Evolutionary conservation across 2,113 vertebrate genomes (phyloP).

Genomic region (Gyps fulvus): DNA sequence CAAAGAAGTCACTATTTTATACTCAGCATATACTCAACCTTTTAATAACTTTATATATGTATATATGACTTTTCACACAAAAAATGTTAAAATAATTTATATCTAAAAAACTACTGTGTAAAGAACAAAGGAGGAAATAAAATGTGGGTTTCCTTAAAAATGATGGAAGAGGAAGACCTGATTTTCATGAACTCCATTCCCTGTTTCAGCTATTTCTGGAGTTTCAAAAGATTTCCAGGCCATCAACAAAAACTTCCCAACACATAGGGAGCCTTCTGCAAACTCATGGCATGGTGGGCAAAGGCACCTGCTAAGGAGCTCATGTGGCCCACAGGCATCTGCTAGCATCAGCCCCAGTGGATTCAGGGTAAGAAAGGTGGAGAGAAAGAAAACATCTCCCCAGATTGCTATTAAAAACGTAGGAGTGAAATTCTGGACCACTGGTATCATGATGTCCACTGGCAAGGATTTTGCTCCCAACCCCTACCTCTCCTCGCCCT

Average conservation of each 20-base stretch:
- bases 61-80: slow-evolving; percentile 57
- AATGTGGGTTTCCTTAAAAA: slow-evolving; percentile 18
- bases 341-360: not conserved
- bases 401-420: not conserved
- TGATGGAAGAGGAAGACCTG: slow-evolving; percentile 44
- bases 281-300: not conserved
- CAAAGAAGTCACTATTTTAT: slow-evolving; percentile 62
- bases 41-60: slow-evolving; percentile 62
- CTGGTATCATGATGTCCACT: not conserved
- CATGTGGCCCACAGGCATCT: not conserved
- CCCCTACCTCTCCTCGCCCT: not conserved
- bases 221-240: not conserved
- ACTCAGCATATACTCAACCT: slow-evolving; percentile 52
- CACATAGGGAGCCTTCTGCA: not conserved
- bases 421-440: not conserved
- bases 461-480: not conserved
- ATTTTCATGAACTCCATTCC: not conserved
- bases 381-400: not conserved
- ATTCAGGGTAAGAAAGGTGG: not conserved
- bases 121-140: slow-evolving; percentile 17
- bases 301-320: not conserved
- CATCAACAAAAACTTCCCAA: not conserved
- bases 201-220: not conserved
- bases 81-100: slow-evolving; percentile 64
- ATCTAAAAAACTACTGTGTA: slow-evolving; percentile 41